Conservation (phyloP, 2,113 vertebrate species). For the Sclerurus mexicanus region DNA sequence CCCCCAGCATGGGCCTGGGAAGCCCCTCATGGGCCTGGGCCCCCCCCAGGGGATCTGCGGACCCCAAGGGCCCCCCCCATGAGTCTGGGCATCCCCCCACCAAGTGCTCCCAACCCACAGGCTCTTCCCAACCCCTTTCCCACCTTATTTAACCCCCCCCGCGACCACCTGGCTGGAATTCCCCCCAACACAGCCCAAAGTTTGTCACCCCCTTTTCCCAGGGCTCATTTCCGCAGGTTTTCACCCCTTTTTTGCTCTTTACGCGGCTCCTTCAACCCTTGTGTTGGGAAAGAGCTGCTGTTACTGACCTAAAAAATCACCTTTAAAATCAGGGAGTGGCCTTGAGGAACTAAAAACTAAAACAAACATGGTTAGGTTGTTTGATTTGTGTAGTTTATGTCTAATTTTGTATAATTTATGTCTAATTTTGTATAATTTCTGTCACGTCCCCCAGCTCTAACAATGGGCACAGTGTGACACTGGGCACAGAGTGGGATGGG, state of each 20-base stretch:
- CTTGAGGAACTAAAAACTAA: background rate
- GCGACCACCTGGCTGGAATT: background rate
- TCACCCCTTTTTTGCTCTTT: background rate
- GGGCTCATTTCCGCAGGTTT: background rate
- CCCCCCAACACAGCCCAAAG: background rate
- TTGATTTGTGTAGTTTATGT: no score
- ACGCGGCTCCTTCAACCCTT: background rate
- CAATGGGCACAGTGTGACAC: background rate
- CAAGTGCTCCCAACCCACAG: no score
- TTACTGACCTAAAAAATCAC: background rate
- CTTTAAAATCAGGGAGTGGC: background rate
- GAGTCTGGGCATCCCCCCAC: no score
- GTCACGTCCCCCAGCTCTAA: background rate
- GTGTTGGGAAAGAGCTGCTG: background rate
- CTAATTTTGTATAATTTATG: background rate
- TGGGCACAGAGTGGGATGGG: background rate
- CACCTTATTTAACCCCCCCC: background rate
- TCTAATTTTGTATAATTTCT: background rate
- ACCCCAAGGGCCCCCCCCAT: no score
- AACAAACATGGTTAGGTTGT: background rate
- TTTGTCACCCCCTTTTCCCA: background rate
- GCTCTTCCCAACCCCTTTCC: no score
- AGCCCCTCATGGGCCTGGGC: no score
- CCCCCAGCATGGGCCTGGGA: no score
- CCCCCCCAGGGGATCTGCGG: no score